Conservation (phyloP, 2,888 invertebrate species). For the Agrochola litura region DNA sequence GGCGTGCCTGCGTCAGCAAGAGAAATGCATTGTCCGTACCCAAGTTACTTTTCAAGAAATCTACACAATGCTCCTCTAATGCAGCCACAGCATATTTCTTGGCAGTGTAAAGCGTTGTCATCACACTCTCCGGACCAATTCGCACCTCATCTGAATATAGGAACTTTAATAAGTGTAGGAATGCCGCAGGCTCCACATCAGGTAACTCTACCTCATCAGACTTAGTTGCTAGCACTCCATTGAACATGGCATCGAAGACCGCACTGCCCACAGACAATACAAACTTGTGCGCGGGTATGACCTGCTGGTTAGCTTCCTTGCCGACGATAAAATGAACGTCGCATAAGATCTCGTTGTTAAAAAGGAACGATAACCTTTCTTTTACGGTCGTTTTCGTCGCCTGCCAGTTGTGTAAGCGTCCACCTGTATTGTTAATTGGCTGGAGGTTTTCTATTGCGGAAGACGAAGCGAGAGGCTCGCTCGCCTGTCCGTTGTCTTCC, state of each 20-base stretch:
- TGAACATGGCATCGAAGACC: constrained; percentile 97
- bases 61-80: constrained; percentile 95
- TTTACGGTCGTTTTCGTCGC: constrained; percentile 94
- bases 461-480: constrained; percentile 79
- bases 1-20: constrained; percentile 94
- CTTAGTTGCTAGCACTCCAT: constrained; percentile 93
- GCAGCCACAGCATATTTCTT: constrained; percentile 97
- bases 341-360: constrained; percentile 88
- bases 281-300: constrained; percentile 95
- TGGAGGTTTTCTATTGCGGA: constrained; percentile 84
- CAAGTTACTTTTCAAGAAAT: constrained; percentile 93
- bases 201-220: constrained; percentile 94
- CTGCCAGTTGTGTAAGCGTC: constrained; percentile 92
- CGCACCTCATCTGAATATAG: constrained; percentile 95
- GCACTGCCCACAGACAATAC: constrained; percentile 95
- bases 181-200: constrained; percentile 96
- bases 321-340: constrained; percentile 96
- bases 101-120: constrained; percentile 96
- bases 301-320: constrained; percentile 92
- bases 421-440: constrained; percentile 85
- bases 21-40: constrained; percentile 96
- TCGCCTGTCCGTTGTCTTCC: constrained; percentile 79
- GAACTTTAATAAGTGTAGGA: constrained; percentile 93
- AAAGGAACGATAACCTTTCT: constrained; percentile 92
- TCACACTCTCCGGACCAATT: constrained; percentile 96